These are phyloP conservation scores for Enteromius paludinosus DNA, from an alignment of 2,797 vertebrate species.

Conservation along the genomic window DNA sequence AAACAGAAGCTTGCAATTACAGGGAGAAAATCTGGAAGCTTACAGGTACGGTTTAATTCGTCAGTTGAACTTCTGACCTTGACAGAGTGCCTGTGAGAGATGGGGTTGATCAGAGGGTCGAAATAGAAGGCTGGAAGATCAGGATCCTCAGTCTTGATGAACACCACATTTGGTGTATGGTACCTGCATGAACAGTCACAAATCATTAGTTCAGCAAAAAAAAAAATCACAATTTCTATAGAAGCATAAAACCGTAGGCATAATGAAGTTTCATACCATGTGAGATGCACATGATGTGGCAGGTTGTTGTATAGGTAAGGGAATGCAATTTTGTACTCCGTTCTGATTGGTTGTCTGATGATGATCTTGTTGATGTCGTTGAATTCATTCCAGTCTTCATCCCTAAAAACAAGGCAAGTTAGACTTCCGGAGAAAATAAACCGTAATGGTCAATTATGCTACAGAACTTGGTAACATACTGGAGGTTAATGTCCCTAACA, in stretches of 20 bases:
- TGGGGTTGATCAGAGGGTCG: constrained; percentile 97
- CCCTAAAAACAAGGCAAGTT: constrained; percentile 73
- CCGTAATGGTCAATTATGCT: not conserved
- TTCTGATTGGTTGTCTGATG: constrained; percentile 97
- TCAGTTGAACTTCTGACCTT: constrained; percentile 79
- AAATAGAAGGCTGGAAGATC: constrained; percentile 99
- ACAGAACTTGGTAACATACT: constrained; percentile 79
- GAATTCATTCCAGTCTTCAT: constrained; percentile 99
- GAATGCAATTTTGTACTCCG: constrained; percentile 98
- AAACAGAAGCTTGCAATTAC: not conserved
- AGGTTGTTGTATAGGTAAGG: constrained; percentile 98
- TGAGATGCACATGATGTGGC: constrained; percentile 97
- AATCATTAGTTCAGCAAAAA: constrained; percentile 54
- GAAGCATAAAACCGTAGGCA: not conserved
- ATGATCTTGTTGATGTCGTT: constrained; percentile 99
- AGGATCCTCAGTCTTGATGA: constrained; percentile 99
- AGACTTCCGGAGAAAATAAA: not conserved
- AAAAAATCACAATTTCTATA: not conserved
- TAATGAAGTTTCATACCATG: constrained; percentile 82
- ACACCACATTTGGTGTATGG: constrained; percentile 97
- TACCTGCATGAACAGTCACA: constrained; percentile 83
- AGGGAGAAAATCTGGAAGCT: not conserved
- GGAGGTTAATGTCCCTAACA: constrained; percentile 96
- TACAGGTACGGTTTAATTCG: not conserved
- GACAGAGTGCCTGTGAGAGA: constrained; percentile 97